Percentiles rank a stretch among this genome's conserved stretches.
Evolutionary conservation across 2,113 vertebrate genomes (phyloP).

Genomic region (Sakesphorus luctuosus): DNA sequence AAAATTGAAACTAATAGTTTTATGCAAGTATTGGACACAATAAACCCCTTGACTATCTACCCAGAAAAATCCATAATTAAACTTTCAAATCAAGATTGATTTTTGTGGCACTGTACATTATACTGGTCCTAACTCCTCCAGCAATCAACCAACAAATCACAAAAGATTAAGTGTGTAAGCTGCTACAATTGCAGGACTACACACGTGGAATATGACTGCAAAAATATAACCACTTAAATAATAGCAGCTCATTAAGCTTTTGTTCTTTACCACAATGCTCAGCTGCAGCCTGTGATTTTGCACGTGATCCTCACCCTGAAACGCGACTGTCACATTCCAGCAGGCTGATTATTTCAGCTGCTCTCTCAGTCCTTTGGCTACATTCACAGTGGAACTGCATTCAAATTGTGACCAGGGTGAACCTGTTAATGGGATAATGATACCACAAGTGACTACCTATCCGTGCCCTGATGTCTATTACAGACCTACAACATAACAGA

Average conservation of each 20-base stretch:
- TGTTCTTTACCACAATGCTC: neutral
- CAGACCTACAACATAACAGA: neutral
- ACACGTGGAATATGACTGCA: rapidly evolving
- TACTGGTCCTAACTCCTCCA: neutral
- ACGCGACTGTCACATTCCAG: neutral
- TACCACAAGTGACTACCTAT: neutral
- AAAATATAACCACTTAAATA: neutral
- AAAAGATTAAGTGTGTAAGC: neutral
- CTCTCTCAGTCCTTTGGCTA: neutral
- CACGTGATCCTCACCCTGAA: neutral
- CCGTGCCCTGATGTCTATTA: neutral
- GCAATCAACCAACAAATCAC: neutral
- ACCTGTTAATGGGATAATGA: neutral
- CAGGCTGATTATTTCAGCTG: neutral
- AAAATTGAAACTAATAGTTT: neutral
- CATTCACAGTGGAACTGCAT: neutral
- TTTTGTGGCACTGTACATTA: neutral
- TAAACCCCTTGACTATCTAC: neutral
- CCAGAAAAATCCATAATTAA: neutral
- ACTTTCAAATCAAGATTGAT: neutral
- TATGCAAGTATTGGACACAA: neutral
- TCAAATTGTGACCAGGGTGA: neutral
- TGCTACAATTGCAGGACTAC: neutral
- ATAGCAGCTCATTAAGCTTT: neutral
- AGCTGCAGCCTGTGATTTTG: neutral